phyloP scores from a whole-genome alignment of 2,888 invertebrate genomes.

The Meandrusa payeni region DNA sequence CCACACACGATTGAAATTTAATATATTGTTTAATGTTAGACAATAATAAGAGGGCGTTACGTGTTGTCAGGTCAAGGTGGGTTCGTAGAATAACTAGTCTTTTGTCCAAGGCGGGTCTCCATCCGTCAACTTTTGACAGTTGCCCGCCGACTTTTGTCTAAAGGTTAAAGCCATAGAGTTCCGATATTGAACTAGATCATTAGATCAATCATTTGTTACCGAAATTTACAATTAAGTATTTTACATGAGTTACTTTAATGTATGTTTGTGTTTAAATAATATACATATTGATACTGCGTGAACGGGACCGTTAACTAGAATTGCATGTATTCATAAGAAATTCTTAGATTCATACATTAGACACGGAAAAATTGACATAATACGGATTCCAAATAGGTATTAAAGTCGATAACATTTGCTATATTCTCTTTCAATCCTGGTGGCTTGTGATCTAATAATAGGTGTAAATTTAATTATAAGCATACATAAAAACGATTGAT shows the following conservation, averaged over 20 bases:
- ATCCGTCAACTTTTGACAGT: conserved; percentile 36
- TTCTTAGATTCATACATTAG: no score
- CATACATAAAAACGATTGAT: background rate
- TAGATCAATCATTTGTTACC: conserved; percentile 6
- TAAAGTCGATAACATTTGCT: no score
- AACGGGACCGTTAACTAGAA: no score
- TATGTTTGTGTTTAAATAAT: no score
- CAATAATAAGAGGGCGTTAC: conserved; percentile 18
- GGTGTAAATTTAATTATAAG: no score
- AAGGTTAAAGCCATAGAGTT: conserved; percentile 28
- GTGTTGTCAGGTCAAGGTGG: conserved; percentile 19
- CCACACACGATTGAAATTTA: conserved; percentile 9
- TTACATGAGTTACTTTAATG: no score
- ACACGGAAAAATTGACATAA: no score
- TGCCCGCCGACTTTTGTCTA: conserved; percentile 21
- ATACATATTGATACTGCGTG: no score
- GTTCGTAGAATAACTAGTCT: conserved; percentile 11
- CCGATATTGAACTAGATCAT: conserved; percentile 9
- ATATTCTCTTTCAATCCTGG: no score
- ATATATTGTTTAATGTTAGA: conserved; percentile 21
- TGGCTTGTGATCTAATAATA: no score
- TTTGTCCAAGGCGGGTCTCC: conserved; percentile 20
- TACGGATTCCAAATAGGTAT: no score
- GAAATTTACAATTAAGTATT: background rate
- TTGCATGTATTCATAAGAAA: no score